These are phyloP conservation scores for Oryzias dopingdopingensis DNA, from an alignment of 2,797 vertebrate species.

Conservation along the genomic window DNA sequence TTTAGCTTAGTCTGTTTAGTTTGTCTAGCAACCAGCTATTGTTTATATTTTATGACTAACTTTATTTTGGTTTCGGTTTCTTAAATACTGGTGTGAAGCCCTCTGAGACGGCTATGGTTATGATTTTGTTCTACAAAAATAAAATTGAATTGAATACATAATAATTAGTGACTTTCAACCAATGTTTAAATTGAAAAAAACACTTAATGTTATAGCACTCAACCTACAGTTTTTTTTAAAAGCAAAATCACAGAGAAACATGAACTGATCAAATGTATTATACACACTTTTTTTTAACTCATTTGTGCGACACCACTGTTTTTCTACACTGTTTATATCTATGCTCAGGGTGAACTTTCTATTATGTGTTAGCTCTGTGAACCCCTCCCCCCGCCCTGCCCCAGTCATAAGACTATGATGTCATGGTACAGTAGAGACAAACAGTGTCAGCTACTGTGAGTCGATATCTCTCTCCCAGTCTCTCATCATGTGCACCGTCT, in stretches of 20 bases:
- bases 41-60: no score
- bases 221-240: not conserved
- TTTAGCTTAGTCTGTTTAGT: no score
- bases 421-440: conserved; percentile 74
- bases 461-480: conserved; percentile 31
- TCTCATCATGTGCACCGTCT: conserved; percentile 6
- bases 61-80: no score
- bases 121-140: no score
- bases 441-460: conserved; percentile 64
- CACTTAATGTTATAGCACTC: not conserved
- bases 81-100: no score
- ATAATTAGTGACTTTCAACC: no score
- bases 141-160: no score
- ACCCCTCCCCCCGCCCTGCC: conserved; percentile 69
- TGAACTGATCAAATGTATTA: conserved; percentile 15
- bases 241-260: conserved; percentile 5
- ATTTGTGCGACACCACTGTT: conserved; percentile 34
- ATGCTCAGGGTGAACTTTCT: conserved; percentile 53
- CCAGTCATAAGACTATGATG: conserved; percentile 79
- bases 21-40: no score
- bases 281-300: conserved; percentile 6
- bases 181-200: no score
- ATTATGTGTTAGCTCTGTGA: conserved; percentile 61
- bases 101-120: no score
- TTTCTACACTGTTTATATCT: conserved; percentile 28